Base-by-base conservation (phyloP, 2,888 invertebrate species). In the Vandiemenella viatica region DNA sequence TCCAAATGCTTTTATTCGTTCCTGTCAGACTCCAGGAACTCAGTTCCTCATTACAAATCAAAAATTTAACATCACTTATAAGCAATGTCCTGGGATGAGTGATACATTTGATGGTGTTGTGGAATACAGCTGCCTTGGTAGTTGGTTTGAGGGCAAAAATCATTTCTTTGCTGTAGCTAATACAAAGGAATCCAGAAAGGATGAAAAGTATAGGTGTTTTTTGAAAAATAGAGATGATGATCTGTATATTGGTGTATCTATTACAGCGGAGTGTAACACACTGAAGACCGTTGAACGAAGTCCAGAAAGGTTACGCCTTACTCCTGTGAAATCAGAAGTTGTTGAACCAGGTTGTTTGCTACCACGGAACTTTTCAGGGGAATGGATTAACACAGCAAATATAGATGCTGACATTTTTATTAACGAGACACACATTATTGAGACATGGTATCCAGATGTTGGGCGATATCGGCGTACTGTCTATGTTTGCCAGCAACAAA, bases 121-220 rank as follows among this genome's bases (percentile, higher is more conserved):
- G 6, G 91, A 92, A 65, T 93, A 84, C 65, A 89, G 86, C 65
- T 93, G 92, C 61, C 69, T 93, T 52, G 92, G 92, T 1, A 90
- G 91, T 71, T 93, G 93, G 92, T 91, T 92, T 67, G 83, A 91
- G 19, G 89, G 84, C 13, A 93, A 93, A 63, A 93, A 96, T 67
- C 92, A 93, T 61, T 96, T 85, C 66, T 93, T 96, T 67, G 96
- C 92, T 48, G 91, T 95, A n/a, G 90, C 90, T 6, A 95, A 96
- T 62, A 91, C 92, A 0, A 92, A 93, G 60, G 92, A 95, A 65
- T 92, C 93, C 6, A 79, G 93, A 59, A 87, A 87, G 65, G 91
- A 95, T 65, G 92, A 95, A 64, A 87, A 87, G 61, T 96, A 91
- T 64, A 75, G 95, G 37, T 96, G 96, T 63, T 90, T 96, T 65